Evolutionary conservation across 1,140 invertebrate species (phyloP).

Genomic region (Coptotermes formosanus): DNA sequence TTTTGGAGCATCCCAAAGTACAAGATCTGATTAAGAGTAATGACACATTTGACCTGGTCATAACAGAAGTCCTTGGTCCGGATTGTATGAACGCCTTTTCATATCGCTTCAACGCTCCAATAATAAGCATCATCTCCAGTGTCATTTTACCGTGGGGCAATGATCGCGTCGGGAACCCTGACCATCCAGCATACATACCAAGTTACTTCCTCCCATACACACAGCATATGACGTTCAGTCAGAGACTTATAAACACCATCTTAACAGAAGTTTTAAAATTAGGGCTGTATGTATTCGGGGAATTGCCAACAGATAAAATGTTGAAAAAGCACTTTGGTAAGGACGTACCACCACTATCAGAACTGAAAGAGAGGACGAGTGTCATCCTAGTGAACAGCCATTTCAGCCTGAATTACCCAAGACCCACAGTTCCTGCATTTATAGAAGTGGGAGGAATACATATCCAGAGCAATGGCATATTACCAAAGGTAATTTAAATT

Average conservation of each 20-base stretch:
- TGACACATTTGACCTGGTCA: slow-evolving; percentile 38
- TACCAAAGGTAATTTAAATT: slow-evolving; percentile 34
- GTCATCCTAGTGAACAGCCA: slow-evolving; percentile 37
- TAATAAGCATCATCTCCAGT: slow-evolving; percentile 30
- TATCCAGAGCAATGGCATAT: slow-evolving; percentile 29
- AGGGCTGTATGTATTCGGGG: neutral
- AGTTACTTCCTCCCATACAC: slow-evolving; percentile 38
- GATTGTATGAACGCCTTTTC: slow-evolving; percentile 38
- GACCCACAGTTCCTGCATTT: slow-evolving; percentile 33
- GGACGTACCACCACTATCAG: slow-evolving; percentile 45
- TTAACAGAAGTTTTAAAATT: neutral
- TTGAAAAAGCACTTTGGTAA: slow-evolving; percentile 48
- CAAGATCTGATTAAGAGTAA: slow-evolving; percentile 4
- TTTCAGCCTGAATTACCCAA: slow-evolving; percentile 30
- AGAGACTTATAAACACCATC: slow-evolving; percentile 37
- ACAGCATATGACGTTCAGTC: slow-evolving; percentile 40
- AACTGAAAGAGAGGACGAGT: slow-evolving; percentile 45
- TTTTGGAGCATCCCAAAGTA: neutral
- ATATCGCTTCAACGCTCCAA: slow-evolving; percentile 35
- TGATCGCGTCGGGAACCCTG: slow-evolving; percentile 36
- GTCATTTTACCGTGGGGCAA: slow-evolving; percentile 23
- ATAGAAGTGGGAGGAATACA: slow-evolving; percentile 38
- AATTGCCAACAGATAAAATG: slow-evolving; percentile 33
- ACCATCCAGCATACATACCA: slow-evolving; percentile 42
- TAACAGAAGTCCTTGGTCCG: slow-evolving; percentile 36